Evolutionary conservation across 2,888 invertebrate genomes (phyloP).

Genomic region (Drosophila kokeensis): DNA sequence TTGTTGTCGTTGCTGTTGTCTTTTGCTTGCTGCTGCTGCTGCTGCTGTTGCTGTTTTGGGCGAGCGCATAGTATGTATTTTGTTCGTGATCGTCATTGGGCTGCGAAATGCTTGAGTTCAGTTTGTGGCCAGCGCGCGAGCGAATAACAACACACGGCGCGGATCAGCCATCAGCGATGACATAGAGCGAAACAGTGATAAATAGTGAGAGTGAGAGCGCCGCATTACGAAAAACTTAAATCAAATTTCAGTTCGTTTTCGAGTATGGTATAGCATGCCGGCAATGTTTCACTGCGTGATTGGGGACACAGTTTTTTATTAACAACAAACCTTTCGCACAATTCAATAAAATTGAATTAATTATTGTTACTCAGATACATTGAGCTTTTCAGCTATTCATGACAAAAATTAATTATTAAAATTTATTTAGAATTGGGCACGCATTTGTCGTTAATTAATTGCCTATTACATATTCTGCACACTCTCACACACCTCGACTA

Average conservation of each 20-base stretch:
- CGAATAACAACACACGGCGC: conserved; percentile 56
- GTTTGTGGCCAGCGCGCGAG: conserved; percentile 66
- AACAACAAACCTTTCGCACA: conserved; percentile 25
- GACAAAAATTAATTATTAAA: conserved; percentile 14
- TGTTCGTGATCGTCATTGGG: conserved; percentile 70
- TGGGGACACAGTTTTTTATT: not conserved
- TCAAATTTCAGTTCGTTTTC: conserved; percentile 12
- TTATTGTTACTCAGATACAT: conserved; percentile 11
- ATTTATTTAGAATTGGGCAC: conserved; percentile 36
- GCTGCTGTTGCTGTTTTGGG: conserved; percentile 40
- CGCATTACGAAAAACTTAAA: conserved; percentile 14
- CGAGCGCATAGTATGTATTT: conserved; percentile 46
- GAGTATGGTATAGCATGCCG: conserved; percentile 3
- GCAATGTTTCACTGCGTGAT: not conserved
- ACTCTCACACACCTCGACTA: conserved; percentile 1
- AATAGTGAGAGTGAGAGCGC: conserved; percentile 23
- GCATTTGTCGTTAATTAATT: conserved; percentile 43
- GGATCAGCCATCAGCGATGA: conserved; percentile 26
- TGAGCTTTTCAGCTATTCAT: conserved; percentile 1
- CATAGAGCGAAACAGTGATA: not conserved
- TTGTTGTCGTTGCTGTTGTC: conserved; percentile 23
- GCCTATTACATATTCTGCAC: conserved; percentile 13
- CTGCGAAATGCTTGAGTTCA: conserved; percentile 64
- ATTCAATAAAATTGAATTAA: conserved; percentile 32
- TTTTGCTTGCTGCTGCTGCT: conserved; percentile 29